Evolutionary conservation across 1,140 invertebrate genomes (phyloP), one percentile per base, ranked within the genome.

Genomic region (Steinernema feltiae): DNA sequence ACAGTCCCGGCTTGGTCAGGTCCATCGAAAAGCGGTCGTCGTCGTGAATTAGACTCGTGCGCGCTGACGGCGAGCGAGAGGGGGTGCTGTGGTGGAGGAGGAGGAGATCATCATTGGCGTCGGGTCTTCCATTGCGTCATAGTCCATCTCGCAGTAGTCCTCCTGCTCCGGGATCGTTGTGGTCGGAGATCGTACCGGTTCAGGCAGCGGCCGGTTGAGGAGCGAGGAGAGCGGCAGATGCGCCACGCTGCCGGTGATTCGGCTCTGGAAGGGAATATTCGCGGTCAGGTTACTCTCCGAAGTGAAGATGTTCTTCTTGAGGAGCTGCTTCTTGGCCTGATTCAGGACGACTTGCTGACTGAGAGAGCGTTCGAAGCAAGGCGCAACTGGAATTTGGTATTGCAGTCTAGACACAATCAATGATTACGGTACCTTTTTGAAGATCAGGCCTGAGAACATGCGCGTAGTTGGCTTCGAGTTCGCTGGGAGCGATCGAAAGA

Each of bases 81-180:
- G 53, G 53, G 24, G 53, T n/a, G 24, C 53, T 63, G 24, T 63
- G 53, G n/a, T n/a, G n/a, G n/a, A n/a, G 53, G 53, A 63, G 24
- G 53, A 63, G 24, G 53, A 63, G 53, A 63, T 63, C 53, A 63
- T 63, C 12, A 63, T 27, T 15, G 53, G 53, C 2, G 24, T 27
- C 7, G 53, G 12, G 24, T 76, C 70, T 27, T 73, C 74, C 74
- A 76, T 76, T 29, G 30, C 74, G 72, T 76, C 73, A 29, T 74
- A 74, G 48, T 74, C 73, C 73, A 74, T 74, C 15, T 74, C 73
- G 27, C 73, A 74, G 73, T 74, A 74, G 3, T 74, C 73, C 27
- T 71, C 30, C 30, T 74, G 48, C 18, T 74, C 73, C 21, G 18
- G 12, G 29, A 27, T 73, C 15, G 53, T 71, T 17, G 32, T 21